Base-by-base conservation (phyloP, 1,140 invertebrate species). In the Diorhabda elongata region DNA sequence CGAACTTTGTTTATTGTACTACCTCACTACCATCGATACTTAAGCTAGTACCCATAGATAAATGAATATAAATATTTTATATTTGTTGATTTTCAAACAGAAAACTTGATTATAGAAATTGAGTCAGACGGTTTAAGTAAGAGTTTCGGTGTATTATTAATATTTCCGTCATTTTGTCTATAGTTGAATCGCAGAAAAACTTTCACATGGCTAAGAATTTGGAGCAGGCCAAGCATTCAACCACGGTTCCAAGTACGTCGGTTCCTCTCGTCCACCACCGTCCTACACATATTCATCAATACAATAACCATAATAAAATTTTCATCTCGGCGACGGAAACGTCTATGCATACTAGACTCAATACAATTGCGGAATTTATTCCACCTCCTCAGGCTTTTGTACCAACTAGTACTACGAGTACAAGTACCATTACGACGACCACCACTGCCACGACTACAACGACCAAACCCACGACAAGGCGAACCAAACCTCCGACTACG, bases 101-200 rank as follows among this genome's bases (percentile, higher is more conserved):
- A 26, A 26, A 26, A 26, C 26, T 26, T 26, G 26, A 26, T 26
- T 26, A 26, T 26, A 26, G 26, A 26, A 26, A 26, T 26, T 26
- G 26, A 26, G 26, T 26, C 26, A 2, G 26, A 26, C 26, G 26
- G 26, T 26, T 26, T 26, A 26, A 26, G 26, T 26, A 26, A 26
- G 1, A 26, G 26, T 26, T 26, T 26, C 26, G 26, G 26, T 26
- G 1, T 26, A 26, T 1, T 26, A 26, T 1, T 26, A 26, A 26
- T 26, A 67, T 26, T 67, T 3, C 61, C 26, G 26, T 26, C 41
- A 0, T 72, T 52, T 52, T 57, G 45, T 71, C 85, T 83, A 52
- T 82, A 95, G 93, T 94, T 72, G 92, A 95, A 80, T 91, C 93
- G 4, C 93, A 95, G 80, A 92, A 91, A 80, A 91, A 94, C 80